Percentiles rank a stretch among this genome's conserved stretches.
phyloP scores from a whole-genome alignment of 1,140 invertebrate genomes.

The Harlomillsia oculata region DNA sequence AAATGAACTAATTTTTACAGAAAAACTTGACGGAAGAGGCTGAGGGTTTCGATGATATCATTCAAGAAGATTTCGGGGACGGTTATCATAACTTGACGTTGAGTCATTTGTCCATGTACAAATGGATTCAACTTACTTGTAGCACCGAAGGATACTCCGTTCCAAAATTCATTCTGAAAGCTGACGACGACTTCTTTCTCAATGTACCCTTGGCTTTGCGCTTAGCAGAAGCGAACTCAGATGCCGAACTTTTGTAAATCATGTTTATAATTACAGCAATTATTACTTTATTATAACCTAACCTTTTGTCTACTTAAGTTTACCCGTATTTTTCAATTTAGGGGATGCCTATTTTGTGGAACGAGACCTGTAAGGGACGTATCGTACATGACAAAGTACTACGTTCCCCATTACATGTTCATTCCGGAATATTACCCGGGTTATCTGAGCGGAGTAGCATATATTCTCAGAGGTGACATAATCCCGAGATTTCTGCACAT shows the following conservation, averaged over 20 bases:
- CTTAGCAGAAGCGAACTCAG: neutral
- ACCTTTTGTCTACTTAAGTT: neutral
- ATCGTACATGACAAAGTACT: conserved; percentile 19
- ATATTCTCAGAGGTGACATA: conserved; percentile 28
- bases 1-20: neutral
- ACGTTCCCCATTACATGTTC: conserved; percentile 16
- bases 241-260: neutral
- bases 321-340: too few relatives aligned
- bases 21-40: neutral
- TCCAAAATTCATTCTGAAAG: neutral
- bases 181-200: conserved; percentile 1
- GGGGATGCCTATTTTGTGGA: conserved; percentile 11
- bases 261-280: neutral
- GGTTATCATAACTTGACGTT: conserved; percentile 3
- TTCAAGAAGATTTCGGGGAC: conserved; percentile 3
- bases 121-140: neutral
- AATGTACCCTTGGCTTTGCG: neutral
- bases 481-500: conserved; percentile 34
- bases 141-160: neutral
- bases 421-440: conserved; percentile 33
- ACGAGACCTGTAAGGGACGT: conserved; percentile 3
- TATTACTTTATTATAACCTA: neutral
- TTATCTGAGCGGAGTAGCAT: conserved; percentile 37
- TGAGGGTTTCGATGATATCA: neutral
- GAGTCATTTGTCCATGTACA: conserved; percentile 6